Evolutionary conservation across 2,888 invertebrate genomes (phyloP), one percentile per base, ranked within the genome.

Genomic region (Clanis bilineata): DNA sequence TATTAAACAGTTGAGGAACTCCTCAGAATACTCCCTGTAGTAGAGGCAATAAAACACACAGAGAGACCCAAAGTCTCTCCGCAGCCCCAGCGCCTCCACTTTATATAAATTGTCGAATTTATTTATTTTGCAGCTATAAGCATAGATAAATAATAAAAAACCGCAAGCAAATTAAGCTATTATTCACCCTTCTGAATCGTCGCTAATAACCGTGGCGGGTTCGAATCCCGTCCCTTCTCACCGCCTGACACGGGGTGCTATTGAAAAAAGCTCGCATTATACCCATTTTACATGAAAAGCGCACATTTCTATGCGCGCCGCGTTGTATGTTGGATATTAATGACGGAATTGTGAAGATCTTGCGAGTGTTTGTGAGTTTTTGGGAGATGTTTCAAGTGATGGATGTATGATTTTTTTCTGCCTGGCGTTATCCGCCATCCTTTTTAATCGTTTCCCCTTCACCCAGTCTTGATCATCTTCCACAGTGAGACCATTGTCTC

Each of bases 131-230:
- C 6, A 47, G 2, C 38, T 25, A 36, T 51, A 59, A 44, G 44
- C 36, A 86, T 86, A 81, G 81, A 82, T 85, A 88, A 87, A 86
- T 78, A 79, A 82, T 75, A 79, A 75, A 82, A 82, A 77, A 82
- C 77, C 80, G 76, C 84, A 84, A 86, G 84, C 85, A 88, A 90
- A 90, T 90, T 90, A 89, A 84, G 83, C 81, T 78, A 89, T 89
- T 88, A 90, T 90, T 88, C 90, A 90, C 90, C 90, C 89, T 79
- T 84, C 86, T 78, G 85, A 88, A 90, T 87, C 85, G 90, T 82
- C 85, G 87, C 90, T 90, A 90, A 90, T 90, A 89, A 90, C 85
- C 79, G 79, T 64, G 44, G 72, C 71, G 73, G 79, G 73, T 73
- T 75, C 76, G 78, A 77, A 76, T 72, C 73, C 66, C 61, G 63